A percentile compares a stretch with the other conserved stretches of the same genome.
Conservation (phyloP, 2,113 vertebrate genomes). For the Microtus richardsoni region DNA sequence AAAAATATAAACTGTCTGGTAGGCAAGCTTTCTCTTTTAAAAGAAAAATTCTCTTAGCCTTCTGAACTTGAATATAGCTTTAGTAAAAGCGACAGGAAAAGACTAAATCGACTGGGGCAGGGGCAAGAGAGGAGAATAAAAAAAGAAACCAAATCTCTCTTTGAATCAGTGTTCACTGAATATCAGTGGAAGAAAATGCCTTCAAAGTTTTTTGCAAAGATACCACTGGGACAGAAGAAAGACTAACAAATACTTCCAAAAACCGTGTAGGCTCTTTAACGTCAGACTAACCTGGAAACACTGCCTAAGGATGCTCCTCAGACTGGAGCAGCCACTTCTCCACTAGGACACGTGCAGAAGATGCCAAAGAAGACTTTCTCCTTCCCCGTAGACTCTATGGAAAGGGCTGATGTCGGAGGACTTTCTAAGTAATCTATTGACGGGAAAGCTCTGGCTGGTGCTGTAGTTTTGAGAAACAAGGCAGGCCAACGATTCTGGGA, state of each 20-base stretch:
- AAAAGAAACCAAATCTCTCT: conserved; percentile 51
- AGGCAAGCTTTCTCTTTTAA: conserved; percentile 74
- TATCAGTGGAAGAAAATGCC: conserved; percentile 23
- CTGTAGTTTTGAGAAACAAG: not conserved
- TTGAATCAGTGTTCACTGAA: conserved; percentile 55
- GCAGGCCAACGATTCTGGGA: not conserved
- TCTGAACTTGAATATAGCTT: conserved; percentile 74
- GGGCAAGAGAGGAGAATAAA: conserved; percentile 16
- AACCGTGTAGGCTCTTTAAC: not conserved
- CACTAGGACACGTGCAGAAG: not conserved
- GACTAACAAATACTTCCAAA: conserved; percentile 32
- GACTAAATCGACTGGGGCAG: not conserved
- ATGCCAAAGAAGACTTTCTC: not conserved
- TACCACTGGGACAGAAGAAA: not conserved
- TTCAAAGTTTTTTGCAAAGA: conserved; percentile 6
- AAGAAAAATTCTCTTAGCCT: conserved; percentile 71
- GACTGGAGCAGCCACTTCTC: not conserved
- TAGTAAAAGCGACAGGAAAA: conserved; percentile 61
- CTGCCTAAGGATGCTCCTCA: not conserved
- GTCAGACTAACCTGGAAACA: not conserved
- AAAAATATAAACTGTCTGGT: conserved; percentile 69
- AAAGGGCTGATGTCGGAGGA: not conserved
- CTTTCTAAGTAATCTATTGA: not conserved
- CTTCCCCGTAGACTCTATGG: not conserved
- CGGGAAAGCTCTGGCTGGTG: not conserved